Base-by-base conservation (phyloP, 2,797 vertebrate genomes). In the Otolemur crassicaudatus region DNA sequence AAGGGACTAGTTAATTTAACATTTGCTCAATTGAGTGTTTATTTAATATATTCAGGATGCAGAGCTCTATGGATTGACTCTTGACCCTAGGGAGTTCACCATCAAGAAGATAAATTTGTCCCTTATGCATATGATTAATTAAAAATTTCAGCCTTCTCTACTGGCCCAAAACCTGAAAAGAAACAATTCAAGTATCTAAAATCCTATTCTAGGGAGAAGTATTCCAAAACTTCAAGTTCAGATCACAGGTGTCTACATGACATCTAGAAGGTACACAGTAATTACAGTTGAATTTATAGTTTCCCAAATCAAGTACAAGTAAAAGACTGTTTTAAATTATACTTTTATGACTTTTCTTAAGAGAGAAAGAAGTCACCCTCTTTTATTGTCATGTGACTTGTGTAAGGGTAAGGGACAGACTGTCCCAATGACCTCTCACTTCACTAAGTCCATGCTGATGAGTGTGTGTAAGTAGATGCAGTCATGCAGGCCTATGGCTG, bases 81-180 rank as follows among this genome's bases (percentile, higher is more conserved):
- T 92, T 95, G 83, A 96, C 61, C 69, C 72, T 49, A 92, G 87
- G 53, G 40, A 37, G 86, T 76, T 87, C 63, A 92, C 46, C 80
- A 56, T 53, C n/a, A 86, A 92, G 90, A 96, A 96, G 96, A 97
- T 58, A 56, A 82, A 97, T 97, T 94, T 96, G 53, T 31, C 46
- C 56, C 83, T 63, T 46, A 91, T 31, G 37, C 34, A 40, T 31
- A 77, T 7, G 34, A 91, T 96, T 92, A 89, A 95, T 95, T 95
- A 89, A 94, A 93, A 94, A 61, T 37, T 37, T 43, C 75, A 91
- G 22, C 27, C 31, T 89, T 84, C 40, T 86, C 34, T n/a, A 67
- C 37, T 95, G 60, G 37, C 40, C 34, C 61, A 53, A 97, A 81
- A 92, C 60, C 65, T 92, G 60, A 76, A 77, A 95, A 72, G 61